A percentile compares a stretch with the other conserved stretches of the same genome.
Conservation (phyloP, 2,797 vertebrate species). For the Urocyon cinereoargenteus region DNA sequence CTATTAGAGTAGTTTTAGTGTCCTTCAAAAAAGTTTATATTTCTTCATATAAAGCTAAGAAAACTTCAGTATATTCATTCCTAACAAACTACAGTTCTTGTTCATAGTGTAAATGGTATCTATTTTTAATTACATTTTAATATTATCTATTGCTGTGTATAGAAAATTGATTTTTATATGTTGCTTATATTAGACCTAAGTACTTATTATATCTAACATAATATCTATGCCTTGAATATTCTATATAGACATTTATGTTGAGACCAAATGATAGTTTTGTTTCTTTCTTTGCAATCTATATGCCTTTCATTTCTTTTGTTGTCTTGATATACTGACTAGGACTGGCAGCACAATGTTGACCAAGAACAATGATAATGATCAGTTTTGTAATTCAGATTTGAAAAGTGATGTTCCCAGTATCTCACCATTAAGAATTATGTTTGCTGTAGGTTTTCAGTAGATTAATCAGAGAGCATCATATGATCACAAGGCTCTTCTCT, state of each 20-base stretch:
- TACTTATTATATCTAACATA: background rate
- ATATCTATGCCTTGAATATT: background rate
- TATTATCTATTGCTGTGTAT: background rate
- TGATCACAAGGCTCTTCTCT: background rate
- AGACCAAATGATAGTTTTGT: background rate
- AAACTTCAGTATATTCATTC: background rate
- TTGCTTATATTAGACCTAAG: background rate
- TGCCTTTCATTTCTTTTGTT: background rate
- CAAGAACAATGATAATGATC: background rate
- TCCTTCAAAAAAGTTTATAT: background rate
- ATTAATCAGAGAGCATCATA: background rate
- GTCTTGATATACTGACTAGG: background rate
- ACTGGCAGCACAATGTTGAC: background rate
- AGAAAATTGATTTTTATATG: background rate
- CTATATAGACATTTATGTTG: background rate
- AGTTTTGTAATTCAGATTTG: background rate
- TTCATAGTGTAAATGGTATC: background rate
- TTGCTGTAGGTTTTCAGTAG: background rate
- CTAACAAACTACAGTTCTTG: background rate
- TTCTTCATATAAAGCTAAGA: background rate
- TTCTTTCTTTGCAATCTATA: background rate
- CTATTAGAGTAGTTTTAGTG: background rate
- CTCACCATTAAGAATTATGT: background rate
- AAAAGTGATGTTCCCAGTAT: background rate
- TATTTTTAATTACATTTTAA: constrained; percentile 9